Percentiles rank a stretch among this genome's conserved stretches.
phyloP scores from a whole-genome alignment of 2,113 vertebrate species.

The Diphyllodes magnificus region DNA sequence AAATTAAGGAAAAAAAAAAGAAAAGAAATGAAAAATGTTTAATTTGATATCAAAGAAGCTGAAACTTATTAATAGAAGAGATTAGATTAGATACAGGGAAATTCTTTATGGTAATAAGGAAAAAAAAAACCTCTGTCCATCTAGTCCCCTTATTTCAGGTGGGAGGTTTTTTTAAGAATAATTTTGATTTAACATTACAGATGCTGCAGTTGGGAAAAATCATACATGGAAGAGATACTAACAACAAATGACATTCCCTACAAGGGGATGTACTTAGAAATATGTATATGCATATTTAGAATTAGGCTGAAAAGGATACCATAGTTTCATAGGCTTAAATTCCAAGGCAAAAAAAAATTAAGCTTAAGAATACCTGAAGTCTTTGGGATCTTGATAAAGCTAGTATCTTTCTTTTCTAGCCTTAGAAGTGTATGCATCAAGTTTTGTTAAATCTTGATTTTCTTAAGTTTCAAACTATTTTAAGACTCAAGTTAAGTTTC shows the following conservation, averaged over 20 bases:
- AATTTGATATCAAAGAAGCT: background rate
- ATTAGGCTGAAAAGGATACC: background rate
- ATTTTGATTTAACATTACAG: background rate
- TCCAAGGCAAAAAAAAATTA: background rate
- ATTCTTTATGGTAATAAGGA: background rate
- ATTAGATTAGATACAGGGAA: background rate
- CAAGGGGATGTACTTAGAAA: background rate
- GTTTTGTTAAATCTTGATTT: background rate
- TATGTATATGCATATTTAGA: background rate
- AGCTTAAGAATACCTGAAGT: background rate
- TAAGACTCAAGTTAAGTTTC: background rate
- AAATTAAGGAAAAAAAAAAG: background rate
- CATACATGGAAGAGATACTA: background rate
- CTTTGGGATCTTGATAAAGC: background rate
- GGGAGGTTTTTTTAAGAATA: background rate
- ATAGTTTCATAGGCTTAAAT: background rate
- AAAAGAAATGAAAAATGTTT: background rate
- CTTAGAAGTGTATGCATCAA: background rate
- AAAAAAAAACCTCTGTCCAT: background rate
- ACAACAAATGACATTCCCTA: background rate
- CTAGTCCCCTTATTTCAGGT: background rate
- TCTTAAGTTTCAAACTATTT: background rate
- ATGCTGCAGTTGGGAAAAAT: background rate
- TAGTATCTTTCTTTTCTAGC: background rate
- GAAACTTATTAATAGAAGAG: background rate